These are phyloP conservation scores for Lochmaea capreae DNA, from an alignment of 2,888 invertebrate species.

Conservation along the genomic window DNA sequence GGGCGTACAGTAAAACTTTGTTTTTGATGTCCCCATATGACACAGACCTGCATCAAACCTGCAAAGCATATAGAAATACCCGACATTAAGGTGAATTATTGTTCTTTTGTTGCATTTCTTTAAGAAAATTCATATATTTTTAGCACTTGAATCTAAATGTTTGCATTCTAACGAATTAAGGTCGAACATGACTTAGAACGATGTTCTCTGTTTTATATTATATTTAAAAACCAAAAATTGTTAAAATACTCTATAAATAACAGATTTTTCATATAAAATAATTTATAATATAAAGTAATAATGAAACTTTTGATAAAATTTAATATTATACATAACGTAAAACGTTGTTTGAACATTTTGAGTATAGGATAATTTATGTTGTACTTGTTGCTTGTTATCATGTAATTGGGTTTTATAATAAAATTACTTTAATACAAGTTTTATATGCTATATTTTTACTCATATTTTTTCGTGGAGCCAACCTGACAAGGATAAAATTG, in stretches of 20 bases:
- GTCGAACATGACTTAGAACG: not conserved
- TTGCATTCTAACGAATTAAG: constrained; percentile 20
- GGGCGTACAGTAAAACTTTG: no score
- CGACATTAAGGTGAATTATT: not conserved
- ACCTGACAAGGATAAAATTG: not conserved
- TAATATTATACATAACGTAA: constrained; percentile 37
- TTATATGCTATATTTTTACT: not conserved
- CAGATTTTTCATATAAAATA: constrained; percentile 24
- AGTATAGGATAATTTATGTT: constrained; percentile 34
- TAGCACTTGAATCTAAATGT: constrained; percentile 27
- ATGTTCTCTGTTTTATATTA: constrained; percentile 9
- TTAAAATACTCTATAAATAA: constrained; percentile 26
- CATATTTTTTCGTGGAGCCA: not conserved
- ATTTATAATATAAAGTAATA: constrained; percentile 23
- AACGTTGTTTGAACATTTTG: constrained; percentile 33
- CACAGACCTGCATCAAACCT: not conserved
- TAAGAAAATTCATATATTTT: not conserved
- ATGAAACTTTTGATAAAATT: constrained; percentile 36
- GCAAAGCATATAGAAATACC: not conserved
- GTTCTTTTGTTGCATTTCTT: not conserved
- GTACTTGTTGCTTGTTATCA: constrained; percentile 48
- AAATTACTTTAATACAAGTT: constrained; percentile 32
- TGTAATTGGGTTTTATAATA: constrained; percentile 43
- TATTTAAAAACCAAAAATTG: constrained; percentile 15
- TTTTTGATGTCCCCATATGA: no score